These are phyloP conservation scores for Bemisia tabaci DNA, from an alignment of 1,140 invertebrate genomes.

Conservation along the genomic window DNA sequence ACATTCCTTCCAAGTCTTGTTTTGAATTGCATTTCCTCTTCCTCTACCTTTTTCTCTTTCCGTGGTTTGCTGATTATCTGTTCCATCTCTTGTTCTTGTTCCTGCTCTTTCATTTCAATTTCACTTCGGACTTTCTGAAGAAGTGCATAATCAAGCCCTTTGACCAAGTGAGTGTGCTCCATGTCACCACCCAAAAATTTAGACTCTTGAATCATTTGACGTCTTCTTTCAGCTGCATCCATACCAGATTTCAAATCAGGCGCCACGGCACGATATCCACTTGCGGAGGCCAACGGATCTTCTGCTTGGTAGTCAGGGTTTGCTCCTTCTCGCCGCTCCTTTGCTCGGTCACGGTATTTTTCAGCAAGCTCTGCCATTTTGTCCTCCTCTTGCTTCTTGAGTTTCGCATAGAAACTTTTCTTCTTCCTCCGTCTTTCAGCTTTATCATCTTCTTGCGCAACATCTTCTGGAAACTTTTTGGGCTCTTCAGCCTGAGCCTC, in stretches of 20 bases:
- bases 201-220: conserved; percentile 96
- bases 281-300: conserved; percentile 74
- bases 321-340: conserved; percentile 80
- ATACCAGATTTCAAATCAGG: conserved; percentile 84
- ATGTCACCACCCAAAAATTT: conserved; percentile 99
- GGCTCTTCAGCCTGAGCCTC: neutral
- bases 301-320: conserved; percentile 66
- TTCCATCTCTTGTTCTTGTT: conserved; percentile 75
- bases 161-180: conserved; percentile 99
- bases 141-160: conserved; percentile 98
- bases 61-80: conserved; percentile 42
- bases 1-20: conserved; percentile 62
- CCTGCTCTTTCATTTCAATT: conserved; percentile 61
- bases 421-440: conserved; percentile 63
- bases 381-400: conserved; percentile 92
- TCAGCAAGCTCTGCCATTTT: conserved; percentile 89
- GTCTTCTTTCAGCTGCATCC: conserved; percentile 84
- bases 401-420: conserved; percentile 83
- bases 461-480: conserved; percentile 18
- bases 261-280: conserved; percentile 87
- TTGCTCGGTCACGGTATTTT: conserved; percentile 86
- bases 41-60: conserved; percentile 40
- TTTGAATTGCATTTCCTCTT: conserved; percentile 68
- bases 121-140: conserved; percentile 87
- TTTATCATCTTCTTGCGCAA: conserved; percentile 39